Conservation (phyloP, 2,888 invertebrate genomes). For the Ochlodes sylvanus region DNA sequence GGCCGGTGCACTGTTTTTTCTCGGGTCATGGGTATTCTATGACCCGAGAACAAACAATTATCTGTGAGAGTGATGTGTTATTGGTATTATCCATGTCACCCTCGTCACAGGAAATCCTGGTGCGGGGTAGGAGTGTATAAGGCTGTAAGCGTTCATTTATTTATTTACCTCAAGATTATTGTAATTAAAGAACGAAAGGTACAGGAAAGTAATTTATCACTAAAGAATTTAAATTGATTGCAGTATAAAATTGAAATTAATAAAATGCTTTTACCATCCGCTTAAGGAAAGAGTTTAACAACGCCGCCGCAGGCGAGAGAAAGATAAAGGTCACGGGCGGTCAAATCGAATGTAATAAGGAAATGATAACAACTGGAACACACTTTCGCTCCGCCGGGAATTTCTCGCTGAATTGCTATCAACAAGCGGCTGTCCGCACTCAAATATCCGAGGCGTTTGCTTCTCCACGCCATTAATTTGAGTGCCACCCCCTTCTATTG, state of each 20-base stretch:
- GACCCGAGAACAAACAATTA: too few species aligned
- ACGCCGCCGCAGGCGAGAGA: background rate
- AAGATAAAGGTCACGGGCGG: background rate
- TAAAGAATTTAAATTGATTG: background rate
- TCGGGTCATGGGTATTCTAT: too few species aligned
- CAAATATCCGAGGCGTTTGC: background rate
- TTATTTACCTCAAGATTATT: too few species aligned
- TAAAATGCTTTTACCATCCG: background rate
- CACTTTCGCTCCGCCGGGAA: background rate
- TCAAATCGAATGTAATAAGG: background rate
- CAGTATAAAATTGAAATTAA: background rate
- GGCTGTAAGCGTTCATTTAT: too few species aligned
- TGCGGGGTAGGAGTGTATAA: too few species aligned
- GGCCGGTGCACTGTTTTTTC: too few species aligned
- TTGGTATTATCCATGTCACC: too few species aligned
- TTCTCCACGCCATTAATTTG: background rate
- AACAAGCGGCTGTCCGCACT: too few species aligned
- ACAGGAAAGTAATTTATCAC: background rate
- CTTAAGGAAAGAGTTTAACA: slow-evolving; percentile 3
- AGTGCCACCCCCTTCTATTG: background rate
- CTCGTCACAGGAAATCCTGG: too few species aligned
- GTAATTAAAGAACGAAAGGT: too few species aligned
- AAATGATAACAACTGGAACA: slow-evolving; percentile 6
- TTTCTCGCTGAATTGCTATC: background rate
- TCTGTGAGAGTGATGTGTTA: too few species aligned